Evolutionary conservation across 2,888 invertebrate species (phyloP).

Genomic region (Xestia ashworthii): DNA sequence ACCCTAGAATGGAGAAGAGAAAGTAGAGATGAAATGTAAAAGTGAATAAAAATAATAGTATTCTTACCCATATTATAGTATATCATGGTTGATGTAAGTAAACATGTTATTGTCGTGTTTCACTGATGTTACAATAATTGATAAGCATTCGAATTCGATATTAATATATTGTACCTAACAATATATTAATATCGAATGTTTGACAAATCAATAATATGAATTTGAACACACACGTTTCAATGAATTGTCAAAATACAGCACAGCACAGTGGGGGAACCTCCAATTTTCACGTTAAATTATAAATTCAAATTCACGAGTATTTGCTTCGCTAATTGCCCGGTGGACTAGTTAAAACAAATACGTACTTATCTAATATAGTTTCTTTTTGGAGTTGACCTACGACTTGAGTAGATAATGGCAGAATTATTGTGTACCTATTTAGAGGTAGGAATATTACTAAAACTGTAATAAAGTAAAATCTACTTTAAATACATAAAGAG

Average conservation of each 20-base stretch:
- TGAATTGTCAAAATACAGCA: neutral
- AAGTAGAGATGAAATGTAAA: neutral
- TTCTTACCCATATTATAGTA: neutral
- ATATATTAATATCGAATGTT: too few relatives aligned
- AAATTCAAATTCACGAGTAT: neutral
- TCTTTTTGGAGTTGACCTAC: conserved; percentile 27
- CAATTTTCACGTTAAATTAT: neutral
- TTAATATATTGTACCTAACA: too few relatives aligned
- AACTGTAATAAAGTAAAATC: conserved; percentile 5
- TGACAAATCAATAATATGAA: neutral
- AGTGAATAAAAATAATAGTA: neutral
- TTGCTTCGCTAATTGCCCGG: neutral
- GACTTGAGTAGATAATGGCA: conserved; percentile 14
- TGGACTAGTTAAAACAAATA: neutral
- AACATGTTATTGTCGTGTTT: neutral
- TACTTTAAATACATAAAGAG: conserved; percentile 4
- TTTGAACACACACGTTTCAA: neutral
- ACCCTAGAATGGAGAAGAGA: neutral
- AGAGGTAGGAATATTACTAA: neutral
- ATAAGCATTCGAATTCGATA: too few relatives aligned
- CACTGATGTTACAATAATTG: neutral
- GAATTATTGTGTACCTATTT: neutral
- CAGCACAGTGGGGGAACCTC: too few relatives aligned
- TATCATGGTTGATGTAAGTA: neutral
- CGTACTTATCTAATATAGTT: neutral